Base-by-base conservation (phyloP, 2,888 invertebrate genomes). In the Philonicus albiceps region DNA sequence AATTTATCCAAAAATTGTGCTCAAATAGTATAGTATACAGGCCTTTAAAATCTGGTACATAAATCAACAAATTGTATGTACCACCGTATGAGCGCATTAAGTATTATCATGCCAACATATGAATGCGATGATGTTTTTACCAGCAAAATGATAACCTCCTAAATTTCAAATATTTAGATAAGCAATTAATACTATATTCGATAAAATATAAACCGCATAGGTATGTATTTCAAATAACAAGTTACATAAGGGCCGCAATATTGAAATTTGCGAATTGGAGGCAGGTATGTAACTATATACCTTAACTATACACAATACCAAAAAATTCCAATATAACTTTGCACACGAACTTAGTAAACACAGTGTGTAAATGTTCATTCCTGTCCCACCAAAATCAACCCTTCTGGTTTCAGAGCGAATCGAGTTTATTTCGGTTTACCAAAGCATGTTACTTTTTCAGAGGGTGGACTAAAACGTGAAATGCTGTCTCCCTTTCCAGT, bases 401-500 rank as follows among this genome's bases (percentile, higher is more conserved):
- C 76, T 76, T 76, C 37, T 76, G 37, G 22, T 40, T 40, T 22
- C 43, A 37, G 22, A 80, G 80, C 27, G 80, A 49, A 31, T 49
- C 22, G 37, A 80, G n/a, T 80, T 80, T 80, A 80, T 80, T 80
- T 80, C 40, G 80, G 80, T 80, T 80, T 80, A 80, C 80, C 80
- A 80, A 80, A 53, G 49, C 27, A 80, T 53, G 80, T 76, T 76
- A 27, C 76, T 76, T 76, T 76, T 40, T 8, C 22, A 27, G 76
- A 49, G 40, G 80, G 49, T 80, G 80, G 53, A 53, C 37, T 80
- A 80, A 80, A 80, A 80, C 43, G 80, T 80, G 30, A 64, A 64
- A 64, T 27, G 49, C 8, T 53, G 43, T 53, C 27, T 30, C 80
- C 53, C 80, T 86, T 86, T 31, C 78, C 43, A 22, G 73, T 30